phyloP scores from a whole-genome alignment of 2,888 invertebrate species.

The Lochmaea capreae region DNA sequence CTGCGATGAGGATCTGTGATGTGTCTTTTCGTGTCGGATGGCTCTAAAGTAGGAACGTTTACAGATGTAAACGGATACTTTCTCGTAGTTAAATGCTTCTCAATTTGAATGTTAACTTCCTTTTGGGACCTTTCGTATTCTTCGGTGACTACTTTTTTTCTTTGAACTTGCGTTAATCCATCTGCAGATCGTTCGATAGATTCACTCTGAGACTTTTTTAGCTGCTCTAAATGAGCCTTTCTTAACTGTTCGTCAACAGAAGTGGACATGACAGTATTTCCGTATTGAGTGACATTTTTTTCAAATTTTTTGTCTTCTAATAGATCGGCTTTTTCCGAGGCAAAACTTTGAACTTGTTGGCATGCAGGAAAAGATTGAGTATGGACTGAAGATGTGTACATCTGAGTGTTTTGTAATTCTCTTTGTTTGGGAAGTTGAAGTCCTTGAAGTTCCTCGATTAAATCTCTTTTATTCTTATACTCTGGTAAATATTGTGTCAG shows the following conservation, averaged over 20 bases:
- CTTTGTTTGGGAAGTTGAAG: slow-evolving; percentile 33
- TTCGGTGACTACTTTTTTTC: slow-evolving; percentile 74
- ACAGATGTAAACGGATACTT: slow-evolving; percentile 56
- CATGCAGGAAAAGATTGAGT: slow-evolving; percentile 40
- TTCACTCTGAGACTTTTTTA: slow-evolving; percentile 53
- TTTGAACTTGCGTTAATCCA: slow-evolving; percentile 70
- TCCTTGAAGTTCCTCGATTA: slow-evolving; percentile 52
- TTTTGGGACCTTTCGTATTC: slow-evolving; percentile 76
- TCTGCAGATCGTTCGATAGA: slow-evolving; percentile 54
- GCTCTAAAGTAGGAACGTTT: slow-evolving; percentile 52
- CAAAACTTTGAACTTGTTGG: slow-evolving; percentile 13
- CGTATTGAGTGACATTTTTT: slow-evolving; percentile 40
- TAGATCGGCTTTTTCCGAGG: slow-evolving; percentile 36
- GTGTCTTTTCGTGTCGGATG: slow-evolving; percentile 54
- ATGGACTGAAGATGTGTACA: slow-evolving; percentile 47
- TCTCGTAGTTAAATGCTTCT: slow-evolving; percentile 62
- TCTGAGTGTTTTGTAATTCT: slow-evolving; percentile 37
- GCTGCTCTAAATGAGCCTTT: slow-evolving; percentile 55
- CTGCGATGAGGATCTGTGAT: slow-evolving; percentile 57
- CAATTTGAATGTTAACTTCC: slow-evolving; percentile 74
- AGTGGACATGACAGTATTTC: slow-evolving; percentile 39
- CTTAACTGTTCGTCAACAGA: slow-evolving; percentile 57
- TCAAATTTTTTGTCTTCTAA: slow-evolving; percentile 42
- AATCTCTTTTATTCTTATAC: slow-evolving; percentile 54
- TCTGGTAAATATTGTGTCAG: slow-evolving; percentile 58